A percentile compares a stretch with the other conserved stretches of the same genome.
These are phyloP conservation scores for Pagetopsis macropterus DNA, from an alignment of 2,797 vertebrate genomes.

Conservation along the genomic window DNA sequence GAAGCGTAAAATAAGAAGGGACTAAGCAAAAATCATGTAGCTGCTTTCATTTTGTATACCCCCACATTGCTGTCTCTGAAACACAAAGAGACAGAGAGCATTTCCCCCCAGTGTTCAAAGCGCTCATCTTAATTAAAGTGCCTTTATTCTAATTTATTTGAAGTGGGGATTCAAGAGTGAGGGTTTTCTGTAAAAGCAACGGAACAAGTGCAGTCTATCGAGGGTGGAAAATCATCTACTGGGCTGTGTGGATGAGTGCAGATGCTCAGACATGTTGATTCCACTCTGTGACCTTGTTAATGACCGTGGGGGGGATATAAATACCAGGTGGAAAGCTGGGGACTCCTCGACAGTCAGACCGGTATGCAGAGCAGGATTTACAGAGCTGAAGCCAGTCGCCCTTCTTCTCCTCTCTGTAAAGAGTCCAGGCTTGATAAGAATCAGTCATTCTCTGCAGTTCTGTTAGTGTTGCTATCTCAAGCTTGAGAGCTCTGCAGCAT, in stretches of 20 bases:
- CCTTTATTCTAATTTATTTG: constrained; percentile 35
- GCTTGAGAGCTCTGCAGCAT: constrained; percentile 20
- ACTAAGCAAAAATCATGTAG: constrained; percentile 38
- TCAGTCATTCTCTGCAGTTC: constrained; percentile 32
- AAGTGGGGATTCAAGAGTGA: constrained; percentile 23
- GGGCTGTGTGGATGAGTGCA: constrained; percentile 41
- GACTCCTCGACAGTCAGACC: constrained; percentile 40
- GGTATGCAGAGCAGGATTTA: constrained; percentile 57
- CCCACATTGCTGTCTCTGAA: constrained; percentile 20
- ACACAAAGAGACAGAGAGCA: constrained; percentile 5
- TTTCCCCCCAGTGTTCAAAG: constrained; percentile 24
- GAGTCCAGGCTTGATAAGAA: constrained; percentile 49
- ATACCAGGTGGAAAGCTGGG: constrained; percentile 55
- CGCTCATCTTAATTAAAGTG: constrained; percentile 27
- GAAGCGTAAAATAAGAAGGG: constrained; percentile 14
- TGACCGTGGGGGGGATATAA: constrained; percentile 58
- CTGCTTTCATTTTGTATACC: constrained; percentile 35
- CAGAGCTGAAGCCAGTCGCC: constrained; percentile 35
- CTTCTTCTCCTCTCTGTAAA: constrained; percentile 25
- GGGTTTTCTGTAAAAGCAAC: constrained; percentile 40
- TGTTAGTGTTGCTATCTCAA: constrained; percentile 32
- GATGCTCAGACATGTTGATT: constrained; percentile 58
- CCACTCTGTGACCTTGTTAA: constrained; percentile 68
- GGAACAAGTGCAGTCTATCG: constrained; percentile 45
- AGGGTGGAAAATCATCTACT: constrained; percentile 48